Evolutionary conservation across 2,797 vertebrate genomes (phyloP).

Genomic region (Euthynnus affinis): DNA sequence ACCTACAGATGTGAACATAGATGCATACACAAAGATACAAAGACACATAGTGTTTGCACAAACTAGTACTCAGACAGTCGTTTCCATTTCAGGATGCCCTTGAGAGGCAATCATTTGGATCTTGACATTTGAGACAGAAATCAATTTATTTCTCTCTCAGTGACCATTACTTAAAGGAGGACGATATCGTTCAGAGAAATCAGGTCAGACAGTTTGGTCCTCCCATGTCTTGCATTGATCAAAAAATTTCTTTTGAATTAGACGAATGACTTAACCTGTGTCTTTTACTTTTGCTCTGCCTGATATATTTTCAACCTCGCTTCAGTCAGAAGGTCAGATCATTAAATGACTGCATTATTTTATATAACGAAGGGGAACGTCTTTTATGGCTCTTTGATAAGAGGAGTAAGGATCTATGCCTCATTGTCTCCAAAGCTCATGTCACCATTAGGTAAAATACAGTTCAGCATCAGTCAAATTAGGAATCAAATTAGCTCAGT

Average conservation of each 20-base stretch:
- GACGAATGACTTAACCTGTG: conserved; percentile 45
- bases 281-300: conserved; percentile 1
- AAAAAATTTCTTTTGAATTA: conserved; percentile 55
- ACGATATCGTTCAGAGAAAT: conserved; percentile 47
- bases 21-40: neutral
- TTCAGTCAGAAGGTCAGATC: conserved; percentile 38
- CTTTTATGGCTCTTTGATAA: conserved; percentile 28
- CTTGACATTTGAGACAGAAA: conserved; percentile 56
- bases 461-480: conserved; percentile 55
- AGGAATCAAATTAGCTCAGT: conserved; percentile 46
- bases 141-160: conserved; percentile 14
- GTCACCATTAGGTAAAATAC: conserved; percentile 39
- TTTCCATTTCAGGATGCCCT: conserved; percentile 10
- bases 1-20: neutral
- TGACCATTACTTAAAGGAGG: conserved; percentile 45
- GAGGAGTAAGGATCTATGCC: conserved; percentile 4
- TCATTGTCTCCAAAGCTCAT: conserved; percentile 43
- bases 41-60: neutral
- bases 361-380: conserved; percentile 24
- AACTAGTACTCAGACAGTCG: neutral
- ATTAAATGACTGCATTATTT: conserved; percentile 42
- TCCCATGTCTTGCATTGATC: conserved; percentile 41
- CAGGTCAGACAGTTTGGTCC: conserved; percentile 38
- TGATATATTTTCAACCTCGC: conserved; percentile 13
- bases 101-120: conserved; percentile 31